phyloP scores from a whole-genome alignment of 2,888 invertebrate genomes.

The Cephalotes varians region DNA sequence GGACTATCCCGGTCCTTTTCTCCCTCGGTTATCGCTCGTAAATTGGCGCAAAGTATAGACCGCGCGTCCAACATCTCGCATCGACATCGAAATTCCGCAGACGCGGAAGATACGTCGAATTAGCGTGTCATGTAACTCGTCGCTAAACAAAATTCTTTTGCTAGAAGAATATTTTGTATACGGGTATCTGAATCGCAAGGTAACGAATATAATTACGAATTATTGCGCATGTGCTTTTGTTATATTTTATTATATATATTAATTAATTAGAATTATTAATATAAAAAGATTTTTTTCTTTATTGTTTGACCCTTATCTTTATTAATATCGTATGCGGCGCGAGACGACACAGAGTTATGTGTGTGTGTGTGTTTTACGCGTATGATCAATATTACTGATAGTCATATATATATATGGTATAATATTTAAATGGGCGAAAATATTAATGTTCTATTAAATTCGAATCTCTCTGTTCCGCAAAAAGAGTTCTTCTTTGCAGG shows the following conservation, averaged over 20 bases:
- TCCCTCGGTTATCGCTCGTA: slow-evolving; percentile 14
- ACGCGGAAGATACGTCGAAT: slow-evolving; percentile 18
- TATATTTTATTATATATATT: background rate
- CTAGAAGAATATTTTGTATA: background rate
- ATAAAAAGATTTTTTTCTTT: background rate
- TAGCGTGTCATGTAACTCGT: background rate
- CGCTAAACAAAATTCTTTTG: background rate
- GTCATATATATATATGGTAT: background rate
- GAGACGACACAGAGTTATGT: too few species aligned
- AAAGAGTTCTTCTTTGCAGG: background rate
- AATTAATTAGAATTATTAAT: background rate
- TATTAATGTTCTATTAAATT: background rate
- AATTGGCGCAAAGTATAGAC: slow-evolving; percentile 56
- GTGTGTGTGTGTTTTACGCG: too few species aligned
- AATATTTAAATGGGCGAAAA: background rate
- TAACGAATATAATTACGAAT: background rate
- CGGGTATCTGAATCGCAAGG: background rate
- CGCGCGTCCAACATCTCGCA: slow-evolving; percentile 9
- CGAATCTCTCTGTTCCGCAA: background rate
- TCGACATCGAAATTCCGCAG: slow-evolving; percentile 38
- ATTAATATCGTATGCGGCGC: too few species aligned
- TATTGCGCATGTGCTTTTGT: background rate
- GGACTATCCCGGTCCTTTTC: slow-evolving; percentile 25
- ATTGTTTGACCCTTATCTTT: background rate
- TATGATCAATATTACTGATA: background rate